These are phyloP conservation scores for Sebastes taczanowskii DNA, from an alignment of 2,797 vertebrate genomes.

Conservation along the genomic window DNA sequence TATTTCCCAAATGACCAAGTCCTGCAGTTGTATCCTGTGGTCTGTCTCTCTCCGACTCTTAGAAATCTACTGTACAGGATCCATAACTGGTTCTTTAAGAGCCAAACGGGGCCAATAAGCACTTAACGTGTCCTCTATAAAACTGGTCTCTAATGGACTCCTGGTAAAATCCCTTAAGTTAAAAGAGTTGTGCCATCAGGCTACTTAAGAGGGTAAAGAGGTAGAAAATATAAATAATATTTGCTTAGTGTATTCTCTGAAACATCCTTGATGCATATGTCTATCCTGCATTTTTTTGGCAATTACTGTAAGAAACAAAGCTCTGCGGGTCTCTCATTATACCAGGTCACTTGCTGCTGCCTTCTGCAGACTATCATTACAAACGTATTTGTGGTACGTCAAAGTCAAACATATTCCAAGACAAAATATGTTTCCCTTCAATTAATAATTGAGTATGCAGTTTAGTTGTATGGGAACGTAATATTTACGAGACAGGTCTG, in stretches of 20 bases:
- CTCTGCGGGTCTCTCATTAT: too few species aligned
- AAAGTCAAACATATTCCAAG: too few species aligned
- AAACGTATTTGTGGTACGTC: too few species aligned
- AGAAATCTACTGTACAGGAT: not conserved
- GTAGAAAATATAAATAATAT: not conserved
- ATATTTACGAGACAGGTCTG: too few species aligned
- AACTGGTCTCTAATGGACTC: slow-evolving; percentile 11
- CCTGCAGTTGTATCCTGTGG: not conserved
- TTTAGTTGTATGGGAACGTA: too few species aligned
- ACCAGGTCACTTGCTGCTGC: too few species aligned
- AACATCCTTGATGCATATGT: not conserved
- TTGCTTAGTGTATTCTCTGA: not conserved
- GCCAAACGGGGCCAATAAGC: not conserved
- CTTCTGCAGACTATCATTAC: too few species aligned
- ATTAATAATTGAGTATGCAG: too few species aligned
- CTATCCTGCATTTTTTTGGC: not conserved
- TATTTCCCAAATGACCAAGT: slow-evolving; percentile 8
- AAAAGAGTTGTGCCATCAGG: not conserved
- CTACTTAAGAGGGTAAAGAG: not conserved
- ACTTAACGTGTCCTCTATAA: slow-evolving; percentile 7
- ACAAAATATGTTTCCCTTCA: too few species aligned
- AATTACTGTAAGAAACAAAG: too few species aligned
- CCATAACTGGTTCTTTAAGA: not conserved
- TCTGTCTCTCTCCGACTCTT: not conserved
- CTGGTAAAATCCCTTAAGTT: not conserved